Base-by-base conservation (phyloP, 2,113 vertebrate genomes). In the Mesocricetus auratus region DNA sequence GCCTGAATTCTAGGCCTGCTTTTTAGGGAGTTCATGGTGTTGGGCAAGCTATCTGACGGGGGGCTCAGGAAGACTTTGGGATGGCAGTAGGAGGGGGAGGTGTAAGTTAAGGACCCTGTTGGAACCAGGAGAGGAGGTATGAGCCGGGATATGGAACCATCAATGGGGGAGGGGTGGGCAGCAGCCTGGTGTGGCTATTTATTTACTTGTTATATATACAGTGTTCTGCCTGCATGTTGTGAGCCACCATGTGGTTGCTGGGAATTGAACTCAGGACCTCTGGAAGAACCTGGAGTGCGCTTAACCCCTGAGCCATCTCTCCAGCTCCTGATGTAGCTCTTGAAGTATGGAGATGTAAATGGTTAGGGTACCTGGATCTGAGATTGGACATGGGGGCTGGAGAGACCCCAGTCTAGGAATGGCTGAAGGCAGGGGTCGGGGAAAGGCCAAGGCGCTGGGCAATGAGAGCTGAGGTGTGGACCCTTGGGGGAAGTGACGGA, bases 261-360 rank as follows among this genome's bases (percentile, higher is more conserved):
- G n/a, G n/a, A n/a, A n/a, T n/a, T n/a, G n/a, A n/a, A n/a, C n/a
- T n/a, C n/a, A n/a, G n/a, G n/a, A n/a, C n/a, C n/a, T n/a, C n/a
- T n/a, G n/a, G n/a, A n/a, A n/a, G n/a, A n/a, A n/a, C n/a, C n/a
- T n/a, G n/a, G n/a, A n/a, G n/a, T n/a, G n/a, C n/a, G n/a, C n/a
- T n/a, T n/a, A n/a, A n/a, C n/a, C n/a, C n/a, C n/a, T n/a, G n/a
- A n/a, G n/a, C n/a, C n/a, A n/a, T n/a, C n/a, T n/a, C n/a, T n/a
- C n/a, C n/a, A n/a, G n/a, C n/a, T n/a, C 0, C 8, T 12, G 21
- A 33, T 29, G 22, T n/a, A 68, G 64, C 58, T 81, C n/a, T 7
- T 45, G 8, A n/a, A 36, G 60, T 2, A 3, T 0, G 1, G 29
- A 0, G 50, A 0, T 10, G 69, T 10, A 60, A 33, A 33, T 3